Conservation (phyloP, 1,140 invertebrate species). For the Meteorus sp. region DNA sequence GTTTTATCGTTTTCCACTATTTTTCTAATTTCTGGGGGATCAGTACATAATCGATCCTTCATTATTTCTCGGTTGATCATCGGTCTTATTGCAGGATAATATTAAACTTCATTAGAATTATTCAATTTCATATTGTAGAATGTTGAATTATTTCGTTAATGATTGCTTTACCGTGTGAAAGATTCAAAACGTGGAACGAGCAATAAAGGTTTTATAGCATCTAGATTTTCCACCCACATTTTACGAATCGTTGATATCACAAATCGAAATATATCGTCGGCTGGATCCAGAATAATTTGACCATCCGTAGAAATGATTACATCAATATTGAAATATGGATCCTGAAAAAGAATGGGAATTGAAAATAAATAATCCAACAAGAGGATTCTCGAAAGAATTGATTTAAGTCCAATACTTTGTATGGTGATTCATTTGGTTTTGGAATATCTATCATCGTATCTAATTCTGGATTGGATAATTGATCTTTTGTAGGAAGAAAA, state of each 20-base stretch:
- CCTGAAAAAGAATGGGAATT: slow-evolving; percentile 46
- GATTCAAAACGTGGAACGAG: slow-evolving; percentile 58
- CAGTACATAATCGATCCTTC: slow-evolving; percentile 67
- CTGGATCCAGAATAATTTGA: slow-evolving; percentile 61
- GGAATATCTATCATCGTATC: background rate
- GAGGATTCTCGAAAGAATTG: background rate
- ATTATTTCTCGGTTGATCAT: slow-evolving; percentile 72
- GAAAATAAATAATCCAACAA: slow-evolving; percentile 1
- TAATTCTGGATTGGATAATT: slow-evolving; percentile 23
- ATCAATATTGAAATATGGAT: slow-evolving; percentile 64
- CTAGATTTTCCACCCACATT: slow-evolving; percentile 64
- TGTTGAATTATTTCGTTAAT: background rate
- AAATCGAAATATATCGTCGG: slow-evolving; percentile 57
- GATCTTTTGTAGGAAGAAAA: slow-evolving; percentile 59
- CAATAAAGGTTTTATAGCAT: slow-evolving; percentile 63
- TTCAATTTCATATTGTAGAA: slow-evolving; percentile 34
- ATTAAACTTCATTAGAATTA: too few relatives aligned
- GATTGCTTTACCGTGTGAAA: slow-evolving; percentile 58
- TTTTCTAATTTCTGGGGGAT: slow-evolving; percentile 65
- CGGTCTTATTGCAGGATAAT: slow-evolving; percentile 60
- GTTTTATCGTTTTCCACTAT: slow-evolving; percentile 68
- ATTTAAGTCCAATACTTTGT: slow-evolving; percentile 11
- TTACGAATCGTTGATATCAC: slow-evolving; percentile 60
- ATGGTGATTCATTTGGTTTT: background rate
- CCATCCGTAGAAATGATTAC: slow-evolving; percentile 56